Evolutionary conservation across 2,797 vertebrate species (phyloP).

Genomic region (Champsocephalus gunnari): DNA sequence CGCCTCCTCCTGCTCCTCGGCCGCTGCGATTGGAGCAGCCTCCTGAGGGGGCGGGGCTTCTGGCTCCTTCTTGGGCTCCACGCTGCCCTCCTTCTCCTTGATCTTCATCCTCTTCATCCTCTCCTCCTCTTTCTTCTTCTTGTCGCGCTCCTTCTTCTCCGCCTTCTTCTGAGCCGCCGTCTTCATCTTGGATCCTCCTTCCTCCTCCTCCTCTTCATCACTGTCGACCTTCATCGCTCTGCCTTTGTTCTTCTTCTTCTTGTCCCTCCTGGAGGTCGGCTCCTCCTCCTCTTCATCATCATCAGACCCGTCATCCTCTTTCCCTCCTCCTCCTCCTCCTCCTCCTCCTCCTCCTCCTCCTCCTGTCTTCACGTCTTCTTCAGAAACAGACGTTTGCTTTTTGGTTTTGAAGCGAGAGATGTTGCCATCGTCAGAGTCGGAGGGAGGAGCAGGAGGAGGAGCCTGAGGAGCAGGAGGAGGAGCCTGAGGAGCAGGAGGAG

Average conservation of each 20-base stretch:
- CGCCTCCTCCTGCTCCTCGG: slow-evolving; percentile 75
- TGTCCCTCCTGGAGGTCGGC: slow-evolving; percentile 79
- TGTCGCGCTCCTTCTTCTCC: slow-evolving; percentile 97
- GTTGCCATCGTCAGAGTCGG: slow-evolving; percentile 88
- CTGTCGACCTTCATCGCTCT: slow-evolving; percentile 76
- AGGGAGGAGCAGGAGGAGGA: slow-evolving; percentile 22
- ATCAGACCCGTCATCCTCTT: slow-evolving; percentile 50
- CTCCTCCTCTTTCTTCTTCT: slow-evolving; percentile 90
- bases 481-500: slow-evolving; percentile 27
- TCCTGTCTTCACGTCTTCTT: slow-evolving; percentile 73
- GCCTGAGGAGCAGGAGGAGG: slow-evolving; percentile 19
- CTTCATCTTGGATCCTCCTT: slow-evolving; percentile 91
- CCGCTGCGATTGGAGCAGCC: background rate
- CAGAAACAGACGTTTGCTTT: slow-evolving; percentile 77
- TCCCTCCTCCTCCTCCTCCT: slow-evolving; percentile 57
- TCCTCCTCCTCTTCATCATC: slow-evolving; percentile 85
- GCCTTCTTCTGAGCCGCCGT: slow-evolving; percentile 97
- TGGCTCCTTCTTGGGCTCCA: slow-evolving; percentile 63
- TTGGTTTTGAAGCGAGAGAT: slow-evolving; percentile 82
- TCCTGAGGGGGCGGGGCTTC: slow-evolving; percentile 59
- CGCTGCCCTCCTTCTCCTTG: slow-evolving; percentile 66
- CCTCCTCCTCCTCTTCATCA: slow-evolving; percentile 63
- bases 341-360: slow-evolving; percentile 43
- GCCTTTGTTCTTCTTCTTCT: slow-evolving; percentile 86
- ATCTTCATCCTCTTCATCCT: slow-evolving; percentile 86